Conservation (phyloP, 2,888 invertebrate species). For the Onthophagus sagittarius region DNA sequence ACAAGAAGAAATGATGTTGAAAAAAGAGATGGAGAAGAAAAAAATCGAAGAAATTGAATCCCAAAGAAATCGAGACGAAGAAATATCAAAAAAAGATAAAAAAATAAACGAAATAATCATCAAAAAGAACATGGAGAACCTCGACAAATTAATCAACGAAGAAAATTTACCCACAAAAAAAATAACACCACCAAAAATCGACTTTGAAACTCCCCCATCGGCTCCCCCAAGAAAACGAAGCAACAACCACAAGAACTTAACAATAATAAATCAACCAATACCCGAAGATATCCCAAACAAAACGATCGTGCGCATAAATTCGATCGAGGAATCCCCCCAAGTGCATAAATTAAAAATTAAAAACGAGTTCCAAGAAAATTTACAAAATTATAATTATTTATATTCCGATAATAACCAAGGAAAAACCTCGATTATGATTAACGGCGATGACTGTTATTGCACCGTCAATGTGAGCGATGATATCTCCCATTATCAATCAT, state of each 20-base stretch:
- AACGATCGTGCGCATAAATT: constrained; percentile 36
- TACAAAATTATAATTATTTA: constrained; percentile 37
- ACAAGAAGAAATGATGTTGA: background rate
- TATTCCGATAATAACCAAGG: constrained; percentile 41
- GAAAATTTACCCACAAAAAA: constrained; percentile 5
- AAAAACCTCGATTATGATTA: constrained; percentile 71
- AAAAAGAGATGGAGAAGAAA: background rate
- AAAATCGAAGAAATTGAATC: background rate
- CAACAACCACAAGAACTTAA: constrained; percentile 40
- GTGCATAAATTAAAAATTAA: constrained; percentile 55
- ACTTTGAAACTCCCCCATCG: constrained; percentile 35
- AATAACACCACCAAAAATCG: constrained; percentile 10
- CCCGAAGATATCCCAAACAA: constrained; percentile 16
- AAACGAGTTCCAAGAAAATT: constrained; percentile 46
- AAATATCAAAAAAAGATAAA: background rate
- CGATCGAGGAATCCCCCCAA: constrained; percentile 39
- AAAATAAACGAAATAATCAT: background rate
- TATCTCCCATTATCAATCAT: constrained; percentile 67
- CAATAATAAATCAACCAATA: constrained; percentile 24
- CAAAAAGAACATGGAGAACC: background rate
- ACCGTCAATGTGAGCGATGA: constrained; percentile 68
- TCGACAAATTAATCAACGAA: constrained; percentile 5
- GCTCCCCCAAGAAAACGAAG: constrained; percentile 47
- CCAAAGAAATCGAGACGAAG: background rate
- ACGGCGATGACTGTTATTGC: constrained; percentile 69